Evolutionary conservation across 2,797 vertebrate species (phyloP), one percentile per base, ranked within the genome.

Genomic region (Phyllotis vaccarum): DNA sequence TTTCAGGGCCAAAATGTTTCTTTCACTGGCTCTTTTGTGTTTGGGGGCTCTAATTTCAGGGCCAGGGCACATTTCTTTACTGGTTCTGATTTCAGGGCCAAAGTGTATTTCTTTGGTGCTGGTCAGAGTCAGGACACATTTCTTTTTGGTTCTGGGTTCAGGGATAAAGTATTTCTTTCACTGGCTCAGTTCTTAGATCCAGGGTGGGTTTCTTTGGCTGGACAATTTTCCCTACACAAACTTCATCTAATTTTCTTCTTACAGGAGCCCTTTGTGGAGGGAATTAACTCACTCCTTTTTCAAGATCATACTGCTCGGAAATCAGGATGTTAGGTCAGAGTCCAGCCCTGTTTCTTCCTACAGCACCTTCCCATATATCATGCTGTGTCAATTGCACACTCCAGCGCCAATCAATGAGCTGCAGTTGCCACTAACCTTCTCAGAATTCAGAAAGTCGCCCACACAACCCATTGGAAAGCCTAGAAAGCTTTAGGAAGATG

Each of bases 381-480:
- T 40, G 46, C 56, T 43, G 19, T 66, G 37, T 58, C 37, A 24
- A 11, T 14, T 11, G 10, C 22, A 5, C 13, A 1, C 52, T 24
- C 6, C 13, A 34, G 52, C 6, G 43, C 27, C 46, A 5, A 5
- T 11, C 29, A 29, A 14, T 1, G 1, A 24, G 13, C 5, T 24
- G 21, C 21, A 6, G 8, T 17, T 54, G 2, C 64, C 17, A 16
- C 13, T 37, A 37, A 74, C 6, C 2, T 29, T 72, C 24, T 76
- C 24, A 31, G 64, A 62, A 46, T 52, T 40, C 17, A 74, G 72
- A 66, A 49, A 72, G 31, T 64, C n/a, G 34, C 37, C 60, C 66
- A 37, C 46, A 75, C 31, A 11, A 27, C 10, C 14, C 31, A 37
- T 29, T 89, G 79, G 60, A 49, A 78, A 75, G 40, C 27, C 46